Conservation (phyloP, 2,888 invertebrate genomes). For the Ophion ventricosus region DNA sequence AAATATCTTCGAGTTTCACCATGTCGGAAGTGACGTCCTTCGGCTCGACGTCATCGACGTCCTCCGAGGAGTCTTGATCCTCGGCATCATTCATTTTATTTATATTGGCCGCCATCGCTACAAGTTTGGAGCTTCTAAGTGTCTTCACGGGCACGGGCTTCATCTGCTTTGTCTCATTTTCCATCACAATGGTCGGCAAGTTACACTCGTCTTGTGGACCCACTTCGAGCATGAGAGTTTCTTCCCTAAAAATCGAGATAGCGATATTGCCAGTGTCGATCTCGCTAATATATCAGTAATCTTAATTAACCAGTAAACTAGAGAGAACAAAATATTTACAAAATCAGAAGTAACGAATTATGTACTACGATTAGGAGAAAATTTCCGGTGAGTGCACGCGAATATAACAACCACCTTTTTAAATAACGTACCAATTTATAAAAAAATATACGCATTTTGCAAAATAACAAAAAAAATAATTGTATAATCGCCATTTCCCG, state of each 20-base stretch:
- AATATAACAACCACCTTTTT: neutral
- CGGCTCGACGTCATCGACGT: slow-evolving; percentile 63
- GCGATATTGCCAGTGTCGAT: slow-evolving; percentile 65
- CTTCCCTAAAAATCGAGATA: slow-evolving; percentile 77
- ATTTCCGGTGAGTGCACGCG: neutral
- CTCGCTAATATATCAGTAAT: slow-evolving; percentile 23
- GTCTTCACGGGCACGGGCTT: slow-evolving; percentile 78
- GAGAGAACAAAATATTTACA: neutral
- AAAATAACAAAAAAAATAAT: neutral
- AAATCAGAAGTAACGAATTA: neutral
- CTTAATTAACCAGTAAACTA: slow-evolving; percentile 7
- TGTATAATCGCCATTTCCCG: neutral
- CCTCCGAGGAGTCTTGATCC: slow-evolving; percentile 63
- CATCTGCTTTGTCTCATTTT: slow-evolving; percentile 26
- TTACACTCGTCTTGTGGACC: slow-evolving; percentile 65
- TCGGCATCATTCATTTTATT: slow-evolving; percentile 72
- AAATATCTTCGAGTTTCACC: slow-evolving; percentile 75
- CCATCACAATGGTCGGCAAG: slow-evolving; percentile 37
- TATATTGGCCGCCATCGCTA: slow-evolving; percentile 81
- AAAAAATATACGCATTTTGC: too few relatives aligned
- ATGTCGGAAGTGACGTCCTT: slow-evolving; percentile 64
- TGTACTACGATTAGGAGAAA: slow-evolving; percentile 16
- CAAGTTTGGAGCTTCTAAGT: slow-evolving; percentile 80
- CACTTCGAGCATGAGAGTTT: slow-evolving; percentile 78
- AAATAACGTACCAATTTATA: too few relatives aligned